Conservation (phyloP, 2,888 invertebrate genomes). For the Nesidiocoris tenuis region DNA sequence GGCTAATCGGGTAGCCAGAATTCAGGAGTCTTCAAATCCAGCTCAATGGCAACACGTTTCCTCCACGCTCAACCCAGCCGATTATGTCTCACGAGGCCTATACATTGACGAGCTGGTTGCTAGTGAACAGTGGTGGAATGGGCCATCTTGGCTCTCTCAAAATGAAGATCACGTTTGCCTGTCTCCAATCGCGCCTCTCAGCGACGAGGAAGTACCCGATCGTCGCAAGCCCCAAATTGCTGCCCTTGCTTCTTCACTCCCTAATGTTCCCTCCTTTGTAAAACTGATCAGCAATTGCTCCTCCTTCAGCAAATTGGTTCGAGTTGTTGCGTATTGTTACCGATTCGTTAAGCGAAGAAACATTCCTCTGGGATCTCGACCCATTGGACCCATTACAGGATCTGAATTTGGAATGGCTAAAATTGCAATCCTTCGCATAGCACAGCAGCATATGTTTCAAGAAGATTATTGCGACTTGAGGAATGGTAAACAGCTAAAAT, state of each 20-base stretch:
- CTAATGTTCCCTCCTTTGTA: neutral
- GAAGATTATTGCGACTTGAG: neutral
- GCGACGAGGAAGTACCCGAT: neutral
- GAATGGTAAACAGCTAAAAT: neutral
- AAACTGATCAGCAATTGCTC: neutral
- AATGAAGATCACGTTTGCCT: neutral
- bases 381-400: neutral
- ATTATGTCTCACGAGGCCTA: constrained; percentile 46
- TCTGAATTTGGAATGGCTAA: neutral
- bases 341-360: neutral
- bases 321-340: constrained; percentile 5
- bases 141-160: neutral
- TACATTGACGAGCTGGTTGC: constrained; percentile 28
- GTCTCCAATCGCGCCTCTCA: neutral
- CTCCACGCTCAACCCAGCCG: constrained; percentile 48
- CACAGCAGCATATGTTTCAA: neutral
- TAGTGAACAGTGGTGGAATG: constrained; percentile 43
- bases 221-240: neutral
- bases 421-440: neutral
- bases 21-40: neutral
- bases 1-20: neutral
- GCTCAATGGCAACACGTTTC: constrained; percentile 46
- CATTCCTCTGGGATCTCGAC: neutral
- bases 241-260: neutral
- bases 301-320: neutral